A percentile compares a stretch with the other conserved stretches of the same genome.
These are phyloP conservation scores for Drosophila ogumai DNA, from an alignment of 1,140 invertebrate genomes.

Conservation along the genomic window DNA sequence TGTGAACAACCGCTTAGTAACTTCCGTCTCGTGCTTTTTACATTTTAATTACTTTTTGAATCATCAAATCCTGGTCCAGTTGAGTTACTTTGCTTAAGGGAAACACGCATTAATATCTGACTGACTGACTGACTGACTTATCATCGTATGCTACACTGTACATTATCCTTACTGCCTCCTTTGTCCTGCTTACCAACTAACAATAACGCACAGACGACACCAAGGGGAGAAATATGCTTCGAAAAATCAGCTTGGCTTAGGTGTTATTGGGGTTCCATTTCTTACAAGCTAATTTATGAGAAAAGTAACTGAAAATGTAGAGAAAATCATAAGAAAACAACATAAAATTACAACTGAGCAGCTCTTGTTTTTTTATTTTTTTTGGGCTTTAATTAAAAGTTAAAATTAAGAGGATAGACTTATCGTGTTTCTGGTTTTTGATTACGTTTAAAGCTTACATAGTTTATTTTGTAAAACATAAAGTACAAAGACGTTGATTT, in stretches of 20 bases:
- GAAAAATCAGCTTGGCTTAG: conserved; percentile 28
- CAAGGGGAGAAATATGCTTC: conserved; percentile 33
- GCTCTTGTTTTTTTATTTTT: conserved; percentile 28
- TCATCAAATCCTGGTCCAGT: conserved; percentile 74
- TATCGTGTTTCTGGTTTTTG: conserved; percentile 55
- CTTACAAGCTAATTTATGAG: conserved; percentile 19
- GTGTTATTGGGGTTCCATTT: conserved; percentile 17
- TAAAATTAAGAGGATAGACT: conserved; percentile 44
- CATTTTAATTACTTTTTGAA: conserved; percentile 37
- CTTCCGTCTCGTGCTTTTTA: conserved; percentile 63
- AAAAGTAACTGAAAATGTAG: conserved; percentile 9
- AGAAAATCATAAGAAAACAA: conserved; percentile 18
- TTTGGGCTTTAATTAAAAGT: conserved; percentile 51
- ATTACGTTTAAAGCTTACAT: conserved; percentile 79
- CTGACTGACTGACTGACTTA: conserved; percentile 26
- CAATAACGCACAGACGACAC: conserved; percentile 60
- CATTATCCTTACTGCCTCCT: conserved; percentile 37
- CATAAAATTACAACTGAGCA: conserved; percentile 58
- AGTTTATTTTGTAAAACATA: conserved; percentile 68
- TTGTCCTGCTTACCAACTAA: conserved; percentile 52
- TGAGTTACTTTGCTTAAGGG: conserved; percentile 14
- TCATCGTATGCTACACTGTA: conserved; percentile 57
- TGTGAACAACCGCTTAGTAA: conserved; percentile 75
- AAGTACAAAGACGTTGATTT: conserved; percentile 61
- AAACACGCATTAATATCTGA: conserved; percentile 16